Base-by-base conservation (phyloP, 2,797 vertebrate genomes). In the Anolis apletophallus region DNA sequence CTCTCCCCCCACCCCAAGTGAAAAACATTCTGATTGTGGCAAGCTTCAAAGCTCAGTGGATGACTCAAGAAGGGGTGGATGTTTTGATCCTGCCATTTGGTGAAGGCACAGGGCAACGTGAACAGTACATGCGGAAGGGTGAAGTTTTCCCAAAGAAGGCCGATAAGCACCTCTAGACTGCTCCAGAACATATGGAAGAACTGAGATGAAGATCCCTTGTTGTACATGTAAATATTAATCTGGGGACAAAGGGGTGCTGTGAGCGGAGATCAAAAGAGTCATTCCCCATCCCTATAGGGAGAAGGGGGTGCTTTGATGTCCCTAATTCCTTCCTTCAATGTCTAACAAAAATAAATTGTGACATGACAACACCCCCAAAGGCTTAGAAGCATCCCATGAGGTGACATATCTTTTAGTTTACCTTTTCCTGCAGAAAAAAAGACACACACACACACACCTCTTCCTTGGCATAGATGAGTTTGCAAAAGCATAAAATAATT, bases 141-240 rank as follows among this genome's bases (percentile, higher is more conserved):
- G 75, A 89, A 0, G 82, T 76, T 88, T 91, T 93, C 90, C 72
- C 72, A 0, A 85, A 80, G 87, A 91, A 91, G 90, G 13, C 90
- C 71, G 91, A 78, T 80, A 89, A 91, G 87, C 91, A 86, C 76
- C 8, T 7, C 67, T 57, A 91, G 91, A 85, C 71, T 71, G 84
- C 89, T 89, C 94, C 94, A 93, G 96, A 97, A 96, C 95, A 97
- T 96, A 97, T 95, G 96, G 96, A 64, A 81, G 96, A 96, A 95
- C 95, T 94, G 94, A 96, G 95, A 93, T 52, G 92, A 83, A 93
- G 94, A 95, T 97, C 96, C 93, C 96, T 97, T 91, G 97, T 95
- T 96, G 96, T 96, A 97, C 97, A 97, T 97, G 97, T 96, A 97
- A 96, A 97, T 97, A 97, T 96, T 97, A 97, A 97, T 98, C 97